Base-by-base conservation (phyloP, 2,797 vertebrate genomes). In the Parauchenoglanis punctatus region DNA sequence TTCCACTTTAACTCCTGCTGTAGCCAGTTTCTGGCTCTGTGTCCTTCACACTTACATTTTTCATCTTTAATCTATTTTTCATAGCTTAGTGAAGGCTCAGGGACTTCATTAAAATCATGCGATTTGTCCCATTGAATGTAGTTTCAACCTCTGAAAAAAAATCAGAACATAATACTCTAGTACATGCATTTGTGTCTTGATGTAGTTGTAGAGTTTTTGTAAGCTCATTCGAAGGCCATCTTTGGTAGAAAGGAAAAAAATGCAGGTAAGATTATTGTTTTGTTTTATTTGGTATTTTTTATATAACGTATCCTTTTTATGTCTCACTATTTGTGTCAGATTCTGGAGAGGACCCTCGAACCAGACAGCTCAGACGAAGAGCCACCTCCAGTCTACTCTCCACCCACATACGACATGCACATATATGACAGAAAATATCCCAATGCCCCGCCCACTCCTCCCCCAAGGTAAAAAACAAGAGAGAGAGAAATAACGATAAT, bases 301-400 rank as follows among this genome's bases (percentile, higher is more conserved):
- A 58, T 58, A 58, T 52, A 67, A 13, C 63, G 82, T 73, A 18
- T 76, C 17, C n/a, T 76, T 65, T 87, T 56, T 49, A 12, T 81
- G 2, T 65, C 58, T 82, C 31, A 7, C 49, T 49, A 15, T 56
- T 40, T 65, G 25, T 78, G 98, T 46, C 84, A 99, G 98, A 97
- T 99, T 92, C 88, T 99, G 93, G 98, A 99, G 94, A 95, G 97
- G 89, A 99, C 97, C 3, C 93, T 99, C 89, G 98, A 99, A 93
- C 98, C 98, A 0, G 98, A 99, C 91, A 99, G 98, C 88, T 99
- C 98, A 0, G 98, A 99, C 0, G 98, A 99, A 92, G 98, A 99
- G 89, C 97, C 98, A 0, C 98, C 98, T 18, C 98, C 98, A 0
- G 97, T 99, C 68, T 99, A 99, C 83, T 99, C 98, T 25, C 98